Percentiles rank a stretch among this genome's conserved stretches.
phyloP scores from a whole-genome alignment of 2,113 vertebrate species.

The Tamias sibiricus region DNA sequence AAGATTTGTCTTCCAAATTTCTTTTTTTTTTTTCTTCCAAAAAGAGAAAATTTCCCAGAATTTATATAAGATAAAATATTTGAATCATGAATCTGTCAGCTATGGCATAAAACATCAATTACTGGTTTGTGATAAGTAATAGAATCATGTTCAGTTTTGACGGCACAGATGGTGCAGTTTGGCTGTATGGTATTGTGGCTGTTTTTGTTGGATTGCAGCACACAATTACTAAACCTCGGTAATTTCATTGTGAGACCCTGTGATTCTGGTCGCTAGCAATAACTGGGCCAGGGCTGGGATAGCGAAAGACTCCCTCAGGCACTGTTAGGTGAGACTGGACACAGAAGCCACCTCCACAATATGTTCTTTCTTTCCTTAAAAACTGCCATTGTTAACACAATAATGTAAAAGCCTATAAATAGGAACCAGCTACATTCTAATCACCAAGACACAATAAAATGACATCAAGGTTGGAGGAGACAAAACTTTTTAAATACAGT shows the following conservation, averaged over 20 bases:
- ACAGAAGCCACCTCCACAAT: neutral
- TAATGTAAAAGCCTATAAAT: neutral
- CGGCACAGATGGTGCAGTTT: neutral
- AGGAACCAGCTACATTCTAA: neutral
- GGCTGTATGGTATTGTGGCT: neutral
- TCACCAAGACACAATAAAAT: neutral
- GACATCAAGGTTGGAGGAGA: neutral
- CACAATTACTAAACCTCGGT: neutral
- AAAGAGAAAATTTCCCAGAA: neutral
- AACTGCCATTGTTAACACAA: neutral
- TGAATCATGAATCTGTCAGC: conserved; percentile 17
- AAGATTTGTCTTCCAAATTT: neutral
- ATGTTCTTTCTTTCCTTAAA: neutral
- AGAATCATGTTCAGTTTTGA: neutral
- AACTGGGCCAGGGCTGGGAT: neutral
- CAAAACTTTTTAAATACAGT: neutral
- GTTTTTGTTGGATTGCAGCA: neutral
- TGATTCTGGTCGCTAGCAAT: neutral
- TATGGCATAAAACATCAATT: conserved; percentile 20
- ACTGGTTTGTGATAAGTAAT: neutral
- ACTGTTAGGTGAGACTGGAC: neutral
- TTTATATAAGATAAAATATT: neutral
- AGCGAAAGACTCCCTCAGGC: neutral
- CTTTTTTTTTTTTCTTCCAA: neutral
- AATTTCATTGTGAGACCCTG: neutral